Conservation (phyloP, 1,140 invertebrate species). For the Diuraphis noxia region DNA sequence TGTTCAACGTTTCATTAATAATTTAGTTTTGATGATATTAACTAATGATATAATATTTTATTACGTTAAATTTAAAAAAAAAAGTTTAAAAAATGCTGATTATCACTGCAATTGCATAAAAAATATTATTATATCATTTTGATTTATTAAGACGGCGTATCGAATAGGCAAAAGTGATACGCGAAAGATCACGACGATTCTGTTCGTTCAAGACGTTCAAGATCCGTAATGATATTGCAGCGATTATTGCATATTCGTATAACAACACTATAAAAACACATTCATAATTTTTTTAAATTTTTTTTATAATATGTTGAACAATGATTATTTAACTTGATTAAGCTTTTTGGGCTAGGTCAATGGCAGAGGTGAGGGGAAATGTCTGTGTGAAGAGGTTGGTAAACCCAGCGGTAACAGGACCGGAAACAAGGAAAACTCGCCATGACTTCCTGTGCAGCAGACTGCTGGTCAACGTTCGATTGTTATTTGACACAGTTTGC, state of each 20-base stretch:
- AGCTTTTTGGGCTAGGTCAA: slow-evolving; percentile 20
- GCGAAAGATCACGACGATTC: background rate
- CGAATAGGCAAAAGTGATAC: slow-evolving; percentile 28
- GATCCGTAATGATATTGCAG: too few species aligned
- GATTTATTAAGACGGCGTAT: slow-evolving; percentile 12
- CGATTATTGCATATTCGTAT: too few species aligned
- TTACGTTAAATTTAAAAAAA: background rate
- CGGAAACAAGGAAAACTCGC: slow-evolving; percentile 17
- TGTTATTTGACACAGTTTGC: slow-evolving; percentile 33
- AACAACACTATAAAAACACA: background rate
- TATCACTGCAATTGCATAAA: too few species aligned
- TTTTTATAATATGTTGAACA: too few species aligned
- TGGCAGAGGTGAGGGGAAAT: background rate
- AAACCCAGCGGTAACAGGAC: background rate
- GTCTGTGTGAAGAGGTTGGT: slow-evolving; percentile 19
- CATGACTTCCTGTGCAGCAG: slow-evolving; percentile 23
- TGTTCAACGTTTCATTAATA: too few species aligned
- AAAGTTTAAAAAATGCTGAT: background rate
- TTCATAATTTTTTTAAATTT: too few species aligned
- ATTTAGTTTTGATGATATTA: background rate
- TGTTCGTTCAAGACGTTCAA: background rate
- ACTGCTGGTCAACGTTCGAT: slow-evolving; percentile 24
- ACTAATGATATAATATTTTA: background rate
- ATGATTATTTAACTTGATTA: too few species aligned
- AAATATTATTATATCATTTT: background rate